phyloP scores from a whole-genome alignment of 2,888 invertebrate species.

The Protodeltote pygarga region DNA sequence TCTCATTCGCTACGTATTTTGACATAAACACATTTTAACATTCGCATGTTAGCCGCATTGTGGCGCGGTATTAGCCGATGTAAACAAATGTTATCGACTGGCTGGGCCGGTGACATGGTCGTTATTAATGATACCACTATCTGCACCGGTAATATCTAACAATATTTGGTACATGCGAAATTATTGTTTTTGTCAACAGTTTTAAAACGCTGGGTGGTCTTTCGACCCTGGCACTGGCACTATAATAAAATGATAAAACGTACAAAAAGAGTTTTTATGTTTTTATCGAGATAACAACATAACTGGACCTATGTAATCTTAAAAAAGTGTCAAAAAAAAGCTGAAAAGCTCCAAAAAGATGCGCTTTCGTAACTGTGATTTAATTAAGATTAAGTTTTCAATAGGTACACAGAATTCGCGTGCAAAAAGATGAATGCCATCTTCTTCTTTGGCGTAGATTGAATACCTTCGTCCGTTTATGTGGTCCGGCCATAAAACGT shows the following conservation, averaged over 20 bases:
- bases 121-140: conserved; percentile 67
- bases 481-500: conserved; percentile 57
- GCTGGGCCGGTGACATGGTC: conserved; percentile 56
- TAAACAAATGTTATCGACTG: conserved; percentile 71
- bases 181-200: conserved; percentile 49
- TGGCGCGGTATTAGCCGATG: conserved; percentile 56
- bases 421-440: conserved; percentile 42
- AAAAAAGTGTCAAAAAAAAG: no score
- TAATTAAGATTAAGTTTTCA: conserved; percentile 42
- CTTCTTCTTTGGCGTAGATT: conserved; percentile 44
- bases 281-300: no score
- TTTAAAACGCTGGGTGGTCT: conserved; percentile 49
- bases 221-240: no score
- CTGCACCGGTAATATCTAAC: conserved; percentile 54
- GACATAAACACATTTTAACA: conserved; percentile 50
- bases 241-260: no score
- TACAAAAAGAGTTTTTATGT: no score
- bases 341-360: conserved; percentile 13
- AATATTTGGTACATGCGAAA: conserved; percentile 52
- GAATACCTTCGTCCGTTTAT: conserved; percentile 51
- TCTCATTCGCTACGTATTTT: conserved; percentile 2
- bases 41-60: conserved; percentile 44
- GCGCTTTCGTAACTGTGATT: conserved; percentile 28
- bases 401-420: conserved; percentile 24
- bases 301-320: no score